Conservation (phyloP, 2,113 vertebrate species). For the Sylvilagus bachmani region DNA sequence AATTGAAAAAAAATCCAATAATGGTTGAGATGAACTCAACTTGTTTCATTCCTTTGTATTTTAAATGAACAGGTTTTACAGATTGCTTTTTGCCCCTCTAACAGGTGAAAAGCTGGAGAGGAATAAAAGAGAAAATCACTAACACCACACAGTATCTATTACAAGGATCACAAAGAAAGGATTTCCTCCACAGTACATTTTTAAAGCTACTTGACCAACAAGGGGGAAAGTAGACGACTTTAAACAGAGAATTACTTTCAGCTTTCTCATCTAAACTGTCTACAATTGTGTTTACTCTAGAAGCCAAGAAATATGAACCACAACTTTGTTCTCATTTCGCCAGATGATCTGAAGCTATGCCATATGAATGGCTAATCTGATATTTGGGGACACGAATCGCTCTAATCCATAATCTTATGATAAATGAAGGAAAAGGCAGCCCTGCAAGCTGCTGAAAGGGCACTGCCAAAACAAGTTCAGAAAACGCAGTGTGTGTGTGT, state of each 20-base stretch:
- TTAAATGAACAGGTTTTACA: slow-evolving; percentile 47
- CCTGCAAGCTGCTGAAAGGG: neutral
- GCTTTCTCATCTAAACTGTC: slow-evolving; percentile 44
- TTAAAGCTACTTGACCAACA: slow-evolving; percentile 37
- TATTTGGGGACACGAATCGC: slow-evolving; percentile 32
- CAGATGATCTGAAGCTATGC: slow-evolving; percentile 9
- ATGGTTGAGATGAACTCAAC: slow-evolving; percentile 41
- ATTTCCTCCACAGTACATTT: slow-evolving; percentile 44
- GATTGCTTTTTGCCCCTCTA: neutral
- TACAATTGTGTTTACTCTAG: slow-evolving; percentile 36
- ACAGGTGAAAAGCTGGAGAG: neutral
- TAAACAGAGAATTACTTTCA: slow-evolving; percentile 26
- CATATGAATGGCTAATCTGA: slow-evolving; percentile 37
- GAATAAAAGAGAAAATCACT: neutral
- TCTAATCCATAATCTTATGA: slow-evolving; percentile 36
- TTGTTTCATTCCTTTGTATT: slow-evolving; percentile 31
- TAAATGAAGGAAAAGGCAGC: slow-evolving; percentile 53
- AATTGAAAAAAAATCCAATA: slow-evolving; percentile 36
- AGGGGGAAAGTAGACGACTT: neutral
- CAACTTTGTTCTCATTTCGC: slow-evolving; percentile 58
- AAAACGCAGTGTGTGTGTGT: neutral
- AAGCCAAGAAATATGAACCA: slow-evolving; percentile 3
- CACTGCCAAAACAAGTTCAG: slow-evolving; percentile 24
- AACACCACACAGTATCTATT: slow-evolving; percentile 2
- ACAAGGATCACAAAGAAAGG: slow-evolving; percentile 32